Percentiles rank a stretch among this genome's conserved stretches.
Conservation (phyloP, 2,888 invertebrate species). For the Luffia ferchaultella region DNA sequence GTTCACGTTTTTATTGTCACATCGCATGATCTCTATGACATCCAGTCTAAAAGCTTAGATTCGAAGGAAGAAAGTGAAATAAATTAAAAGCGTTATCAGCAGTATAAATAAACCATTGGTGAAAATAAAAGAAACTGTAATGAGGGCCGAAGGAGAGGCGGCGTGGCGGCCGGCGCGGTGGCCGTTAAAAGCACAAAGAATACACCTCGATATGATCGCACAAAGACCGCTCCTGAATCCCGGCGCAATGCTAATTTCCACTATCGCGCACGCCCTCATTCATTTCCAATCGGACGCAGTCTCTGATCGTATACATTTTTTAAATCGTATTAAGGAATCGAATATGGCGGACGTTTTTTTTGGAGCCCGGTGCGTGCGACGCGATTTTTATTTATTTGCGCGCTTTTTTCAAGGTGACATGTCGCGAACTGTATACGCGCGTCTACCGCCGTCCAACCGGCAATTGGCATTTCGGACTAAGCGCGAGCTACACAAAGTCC, state of each 20-base stretch:
- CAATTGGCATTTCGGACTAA: constrained; percentile 65
- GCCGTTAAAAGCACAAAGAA: constrained; percentile 59
- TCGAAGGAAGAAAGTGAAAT: too few relatives aligned
- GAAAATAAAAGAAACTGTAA: too few relatives aligned
- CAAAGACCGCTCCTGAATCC: constrained; percentile 64
- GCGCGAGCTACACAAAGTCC: constrained; percentile 63
- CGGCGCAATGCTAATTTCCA: constrained; percentile 67
- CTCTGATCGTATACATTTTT: constrained; percentile 60
- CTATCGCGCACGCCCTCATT: constrained; percentile 65
- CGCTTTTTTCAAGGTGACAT: constrained; percentile 62
- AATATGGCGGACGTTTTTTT: constrained; percentile 59
- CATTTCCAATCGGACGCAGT: constrained; percentile 64
- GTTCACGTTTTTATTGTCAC: too few relatives aligned
- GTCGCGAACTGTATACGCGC: constrained; percentile 64
- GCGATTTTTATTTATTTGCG: constrained; percentile 66
- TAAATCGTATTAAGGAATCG: constrained; percentile 66
- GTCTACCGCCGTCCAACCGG: constrained; percentile 40
- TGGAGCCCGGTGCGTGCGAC: constrained; percentile 56
- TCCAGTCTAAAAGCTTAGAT: too few relatives aligned
- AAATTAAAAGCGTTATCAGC: too few relatives aligned
- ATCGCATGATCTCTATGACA: too few relatives aligned
- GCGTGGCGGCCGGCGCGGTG: too few relatives aligned
- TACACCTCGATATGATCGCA: constrained; percentile 67
- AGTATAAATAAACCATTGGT: too few relatives aligned
- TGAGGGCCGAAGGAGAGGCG: too few relatives aligned